Base-by-base conservation (phyloP, 2,888 invertebrate species). In the Lasioglossum morio region DNA sequence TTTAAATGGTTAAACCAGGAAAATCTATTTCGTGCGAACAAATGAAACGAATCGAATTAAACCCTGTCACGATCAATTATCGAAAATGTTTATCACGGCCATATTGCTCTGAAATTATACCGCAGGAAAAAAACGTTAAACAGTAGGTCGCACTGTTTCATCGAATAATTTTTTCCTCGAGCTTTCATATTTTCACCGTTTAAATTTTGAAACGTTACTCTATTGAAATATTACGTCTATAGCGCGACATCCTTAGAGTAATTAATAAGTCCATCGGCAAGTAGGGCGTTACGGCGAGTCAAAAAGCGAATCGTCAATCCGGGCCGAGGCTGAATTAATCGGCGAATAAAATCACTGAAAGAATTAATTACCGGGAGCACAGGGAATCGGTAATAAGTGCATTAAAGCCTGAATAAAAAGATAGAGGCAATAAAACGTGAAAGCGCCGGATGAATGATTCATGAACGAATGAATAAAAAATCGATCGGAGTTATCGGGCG, bases 391-490 rank as follows among this genome's bases (percentile, higher is more conserved):
- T 63, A 63, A 63, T 63, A 63, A 63, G 30, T 30, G 63, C 63
- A 63, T 63, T 63, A 63, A 63, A 63, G 63, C 63, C 30, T 16
- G 63, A 30, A 30, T 63, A 30, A 30, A 63, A 30, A 30, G 30
- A 30, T 16, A 30, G 30, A 1, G 63, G 63, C 63, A 63, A 63
- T 63, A 30, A 63, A 63, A 63, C 63, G 16, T 14, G 30, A 63
- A 16, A 63, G 63, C 30, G 30, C 7, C 16, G 30, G 16, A 63
- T 63, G 63, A 63, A 63, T 63, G 30, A 63, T 63, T 63, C 63
- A 63, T 63, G 63, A 27, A 63, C 30, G 63, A 63, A 16, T 63
- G 63, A 63, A 63, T 63, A 63, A 63, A 63, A 63, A 63, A 63
- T 63, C 30, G 63, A 30, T 30, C 63, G 30, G 60, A n/a, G 60